phyloP scores from a whole-genome alignment of 2,888 invertebrate genomes.

The Leucozona laternaria region DNA sequence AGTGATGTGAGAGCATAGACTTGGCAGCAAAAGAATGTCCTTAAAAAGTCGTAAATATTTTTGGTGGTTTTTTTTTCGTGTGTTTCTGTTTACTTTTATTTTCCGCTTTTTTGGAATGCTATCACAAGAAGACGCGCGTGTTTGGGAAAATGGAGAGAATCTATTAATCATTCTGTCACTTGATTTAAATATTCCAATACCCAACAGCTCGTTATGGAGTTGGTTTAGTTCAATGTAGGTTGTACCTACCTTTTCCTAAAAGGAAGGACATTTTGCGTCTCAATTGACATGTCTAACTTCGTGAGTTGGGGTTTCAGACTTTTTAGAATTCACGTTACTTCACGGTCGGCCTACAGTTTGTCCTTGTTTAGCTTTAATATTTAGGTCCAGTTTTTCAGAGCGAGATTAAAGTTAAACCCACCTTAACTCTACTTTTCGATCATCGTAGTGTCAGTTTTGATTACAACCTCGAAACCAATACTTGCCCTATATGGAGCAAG shows the following conservation, averaged over 20 bases:
- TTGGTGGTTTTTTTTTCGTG: constrained; percentile 26
- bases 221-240: not conserved
- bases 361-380: not conserved
- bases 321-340: not conserved
- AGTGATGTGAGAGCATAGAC: constrained; percentile 56
- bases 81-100: constrained; percentile 39
- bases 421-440: no score
- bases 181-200: constrained; percentile 75
- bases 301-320: not conserved
- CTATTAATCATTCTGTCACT: constrained; percentile 76
- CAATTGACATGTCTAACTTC: constrained; percentile 3
- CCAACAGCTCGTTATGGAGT: constrained; percentile 16
- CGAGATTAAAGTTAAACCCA: no score
- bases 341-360: not conserved
- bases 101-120: constrained; percentile 30
- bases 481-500: no score
- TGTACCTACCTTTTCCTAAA: not conserved
- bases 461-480: no score
- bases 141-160: constrained; percentile 58
- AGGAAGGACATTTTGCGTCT: not conserved
- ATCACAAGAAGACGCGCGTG: constrained; percentile 49
- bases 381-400: no score
- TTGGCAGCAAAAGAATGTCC: constrained; percentile 69
- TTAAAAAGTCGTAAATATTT: constrained; percentile 75
- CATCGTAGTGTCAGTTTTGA: no score